Conservation (phyloP, 2,888 invertebrate genomes). For the Campoletis raptor region DNA sequence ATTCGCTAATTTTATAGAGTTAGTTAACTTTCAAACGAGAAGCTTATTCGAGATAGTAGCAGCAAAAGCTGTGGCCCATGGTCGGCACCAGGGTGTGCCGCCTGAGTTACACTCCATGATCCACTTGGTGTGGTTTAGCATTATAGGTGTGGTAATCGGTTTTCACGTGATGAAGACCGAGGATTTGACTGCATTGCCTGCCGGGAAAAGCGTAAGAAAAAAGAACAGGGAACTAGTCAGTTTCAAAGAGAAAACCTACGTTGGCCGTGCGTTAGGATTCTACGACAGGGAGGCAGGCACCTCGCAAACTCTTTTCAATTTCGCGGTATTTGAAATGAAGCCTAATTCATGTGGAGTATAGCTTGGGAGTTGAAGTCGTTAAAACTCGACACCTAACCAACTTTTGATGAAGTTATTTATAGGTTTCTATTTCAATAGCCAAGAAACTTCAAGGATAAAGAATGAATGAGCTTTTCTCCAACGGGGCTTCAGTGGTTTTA, state of each 20-base stretch:
- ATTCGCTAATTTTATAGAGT: conserved; percentile 79
- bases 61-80: background rate
- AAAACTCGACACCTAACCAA: conserved; percentile 31
- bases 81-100: conserved; percentile 42
- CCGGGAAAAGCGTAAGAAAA: background rate
- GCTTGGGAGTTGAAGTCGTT: background rate
- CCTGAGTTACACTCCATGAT: conserved; percentile 33
- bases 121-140: conserved; percentile 26
- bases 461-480: background rate
- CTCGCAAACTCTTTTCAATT: conserved; percentile 9
- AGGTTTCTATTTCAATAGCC: conserved; percentile 38
- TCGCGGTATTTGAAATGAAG: background rate
- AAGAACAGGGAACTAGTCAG: conserved; percentile 11
- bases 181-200: conserved; percentile 4
- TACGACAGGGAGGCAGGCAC: conserved; percentile 20
- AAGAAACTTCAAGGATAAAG: conserved; percentile 2
- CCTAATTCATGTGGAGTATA: background rate
- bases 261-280: background rate
- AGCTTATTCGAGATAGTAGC: conserved; percentile 70
- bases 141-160: conserved; percentile 42
- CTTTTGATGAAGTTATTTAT: conserved; percentile 50
- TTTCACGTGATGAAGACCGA: conserved; percentile 27
- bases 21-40: conserved; percentile 78
- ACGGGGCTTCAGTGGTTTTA: background rate
- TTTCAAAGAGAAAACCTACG: background rate